Evolutionary conservation across 2,888 invertebrate species (phyloP).

Genomic region (Antheraea assamensis): DNA sequence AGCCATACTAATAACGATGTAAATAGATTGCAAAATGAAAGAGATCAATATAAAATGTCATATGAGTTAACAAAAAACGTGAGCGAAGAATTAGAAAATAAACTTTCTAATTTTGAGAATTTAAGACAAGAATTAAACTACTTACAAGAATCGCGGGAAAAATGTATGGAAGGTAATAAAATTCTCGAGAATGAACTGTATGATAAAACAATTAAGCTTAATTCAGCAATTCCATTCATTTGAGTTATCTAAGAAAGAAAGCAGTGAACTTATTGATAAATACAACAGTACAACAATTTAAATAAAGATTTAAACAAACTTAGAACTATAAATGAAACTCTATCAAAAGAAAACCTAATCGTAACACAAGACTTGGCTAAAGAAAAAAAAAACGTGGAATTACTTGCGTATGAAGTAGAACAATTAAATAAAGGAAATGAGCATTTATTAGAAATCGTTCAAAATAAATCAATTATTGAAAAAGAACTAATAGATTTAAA

Average conservation of each 20-base stretch:
- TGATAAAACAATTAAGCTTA: slow-evolving; percentile 44
- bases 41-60: slow-evolving; percentile 44
- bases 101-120: slow-evolving; percentile 45
- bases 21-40: slow-evolving; percentile 50
- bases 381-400: slow-evolving; percentile 42
- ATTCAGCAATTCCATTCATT: slow-evolving; percentile 43
- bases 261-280: slow-evolving; percentile 43
- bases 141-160: slow-evolving; percentile 47
- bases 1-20: slow-evolving; percentile 42
- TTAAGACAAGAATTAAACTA: slow-evolving; percentile 42
- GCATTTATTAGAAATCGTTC: slow-evolving; percentile 36
- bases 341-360: slow-evolving; percentile 45
- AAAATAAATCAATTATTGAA: slow-evolving; percentile 37
- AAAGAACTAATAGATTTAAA: slow-evolving; percentile 41
- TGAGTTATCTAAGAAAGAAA: slow-evolving; percentile 50
- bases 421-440: slow-evolving; percentile 39
- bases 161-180: slow-evolving; percentile 44
- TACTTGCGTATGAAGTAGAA: slow-evolving; percentile 31
- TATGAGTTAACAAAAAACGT: slow-evolving; percentile 53
- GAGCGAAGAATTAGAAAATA: slow-evolving; percentile 50
- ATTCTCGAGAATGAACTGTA: slow-evolving; percentile 49
- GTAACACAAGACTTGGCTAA: slow-evolving; percentile 43
- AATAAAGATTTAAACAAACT: slow-evolving; percentile 46
- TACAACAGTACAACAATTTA: slow-evolving; percentile 42
- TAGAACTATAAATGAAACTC: slow-evolving; percentile 38